Evolutionary conservation across 1,140 invertebrate genomes (phyloP).

Genomic region (Caenorhabditis remanei): DNA sequence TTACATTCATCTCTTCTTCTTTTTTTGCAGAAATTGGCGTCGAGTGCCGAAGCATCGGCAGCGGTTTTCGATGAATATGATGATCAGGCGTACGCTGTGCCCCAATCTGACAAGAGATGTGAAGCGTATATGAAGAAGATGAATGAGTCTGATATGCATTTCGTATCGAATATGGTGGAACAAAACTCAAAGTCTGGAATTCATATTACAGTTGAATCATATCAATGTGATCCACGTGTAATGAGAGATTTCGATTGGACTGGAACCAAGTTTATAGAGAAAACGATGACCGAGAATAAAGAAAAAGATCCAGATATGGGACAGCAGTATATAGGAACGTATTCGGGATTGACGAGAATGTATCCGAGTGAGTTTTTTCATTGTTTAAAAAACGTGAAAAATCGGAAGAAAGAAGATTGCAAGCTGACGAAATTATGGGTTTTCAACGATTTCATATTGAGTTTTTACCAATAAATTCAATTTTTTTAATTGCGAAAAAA

Average conservation of each 20-base stretch:
- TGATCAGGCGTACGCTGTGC: conserved; percentile 10
- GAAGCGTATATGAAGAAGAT: conserved; percentile 28
- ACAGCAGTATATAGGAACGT: conserved; percentile 67
- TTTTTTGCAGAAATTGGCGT: conserved; percentile 26
- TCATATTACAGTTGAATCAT: conserved; percentile 67
- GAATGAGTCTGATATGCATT: conserved; percentile 58
- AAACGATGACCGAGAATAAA: conserved; percentile 58
- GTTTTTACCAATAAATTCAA: too few relatives aligned
- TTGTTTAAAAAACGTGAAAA: too few relatives aligned
- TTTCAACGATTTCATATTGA: background rate
- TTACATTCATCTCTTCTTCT: background rate
- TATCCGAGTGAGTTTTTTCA: conserved; percentile 62
- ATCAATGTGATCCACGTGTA: conserved; percentile 64
- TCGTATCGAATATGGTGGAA: background rate
- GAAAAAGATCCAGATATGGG: conserved; percentile 44
- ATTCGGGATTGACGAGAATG: conserved; percentile 65
- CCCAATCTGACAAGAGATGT: conserved; percentile 40
- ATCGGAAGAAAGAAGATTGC: too few relatives aligned
- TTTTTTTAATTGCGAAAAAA: too few relatives aligned
- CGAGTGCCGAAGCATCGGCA: conserved; percentile 13
- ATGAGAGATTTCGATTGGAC: conserved; percentile 68
- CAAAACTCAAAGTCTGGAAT: conserved; percentile 60
- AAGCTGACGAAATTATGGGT: background rate
- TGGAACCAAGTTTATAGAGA: conserved; percentile 56
- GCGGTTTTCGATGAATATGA: conserved; percentile 34